Percentiles rank a stretch among this genome's conserved stretches.
phyloP scores from a whole-genome alignment of 2,888 invertebrate species.

The Anodontia alba region DNA sequence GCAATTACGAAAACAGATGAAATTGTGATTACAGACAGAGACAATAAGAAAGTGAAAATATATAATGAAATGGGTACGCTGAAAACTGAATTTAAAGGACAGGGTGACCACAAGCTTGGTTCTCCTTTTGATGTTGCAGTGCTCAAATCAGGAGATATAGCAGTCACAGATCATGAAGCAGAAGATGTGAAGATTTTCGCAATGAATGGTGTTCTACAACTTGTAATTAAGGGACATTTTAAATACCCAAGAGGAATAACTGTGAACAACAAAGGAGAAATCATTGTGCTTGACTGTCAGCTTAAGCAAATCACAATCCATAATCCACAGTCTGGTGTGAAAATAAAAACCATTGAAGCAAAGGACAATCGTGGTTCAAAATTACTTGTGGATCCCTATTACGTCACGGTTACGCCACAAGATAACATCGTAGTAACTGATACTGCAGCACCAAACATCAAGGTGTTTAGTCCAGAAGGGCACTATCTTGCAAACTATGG shows the following conservation, averaged over 20 bases:
- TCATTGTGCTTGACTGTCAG: slow-evolving; percentile 81
- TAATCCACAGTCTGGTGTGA: slow-evolving; percentile 68
- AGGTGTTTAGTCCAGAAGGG: slow-evolving; percentile 74
- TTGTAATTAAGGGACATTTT: slow-evolving; percentile 70
- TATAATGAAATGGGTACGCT: slow-evolving; percentile 71
- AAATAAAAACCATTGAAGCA: slow-evolving; percentile 69
- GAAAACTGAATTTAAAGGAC: slow-evolving; percentile 68
- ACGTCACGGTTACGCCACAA: slow-evolving; percentile 74
- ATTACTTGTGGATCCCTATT: slow-evolving; percentile 80
- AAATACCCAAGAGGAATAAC: slow-evolving; percentile 81
- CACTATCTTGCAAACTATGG: slow-evolving; percentile 74
- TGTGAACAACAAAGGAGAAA: slow-evolving; percentile 69
- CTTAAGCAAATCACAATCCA: slow-evolving; percentile 74
- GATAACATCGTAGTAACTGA: slow-evolving; percentile 81
- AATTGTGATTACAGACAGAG: slow-evolving; percentile 78
- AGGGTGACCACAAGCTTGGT: slow-evolving; percentile 67
- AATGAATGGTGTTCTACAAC: slow-evolving; percentile 65
- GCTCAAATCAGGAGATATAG: slow-evolving; percentile 74
- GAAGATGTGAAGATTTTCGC: slow-evolving; percentile 79
- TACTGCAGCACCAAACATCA: slow-evolving; percentile 80
- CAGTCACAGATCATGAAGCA: slow-evolving; percentile 79
- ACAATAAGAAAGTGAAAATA: slow-evolving; percentile 80
- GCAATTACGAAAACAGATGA: slow-evolving; percentile 67
- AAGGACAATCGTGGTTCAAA: slow-evolving; percentile 61
- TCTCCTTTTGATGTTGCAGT: slow-evolving; percentile 81